Conservation (phyloP, 2,888 invertebrate genomes). For the Lycia hirtaria region DNA sequence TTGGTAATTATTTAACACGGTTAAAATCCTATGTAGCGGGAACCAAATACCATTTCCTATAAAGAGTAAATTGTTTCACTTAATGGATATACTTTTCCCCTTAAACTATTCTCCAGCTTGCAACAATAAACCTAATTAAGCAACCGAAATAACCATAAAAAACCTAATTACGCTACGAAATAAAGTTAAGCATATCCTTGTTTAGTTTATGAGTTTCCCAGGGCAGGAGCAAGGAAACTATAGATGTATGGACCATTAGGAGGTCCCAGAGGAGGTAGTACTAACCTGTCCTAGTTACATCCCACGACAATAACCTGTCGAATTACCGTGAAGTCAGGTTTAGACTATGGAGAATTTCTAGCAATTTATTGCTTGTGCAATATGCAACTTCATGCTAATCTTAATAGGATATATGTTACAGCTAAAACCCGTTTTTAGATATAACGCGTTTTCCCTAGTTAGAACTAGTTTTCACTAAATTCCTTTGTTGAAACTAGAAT, state of each 20-base stretch:
- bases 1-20: too few species aligned
- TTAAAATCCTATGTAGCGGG: too few species aligned
- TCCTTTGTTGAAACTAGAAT: too few species aligned
- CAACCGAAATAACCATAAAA: conserved; percentile 18
- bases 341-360: background rate
- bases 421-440: too few species aligned
- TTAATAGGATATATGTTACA: too few species aligned
- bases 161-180: conserved; percentile 17
- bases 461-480: too few species aligned
- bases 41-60: too few species aligned
- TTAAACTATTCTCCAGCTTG: conserved; percentile 1
- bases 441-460: too few species aligned
- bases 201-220: conserved; percentile 16
- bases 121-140: conserved; percentile 12
- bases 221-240: conserved; percentile 10
- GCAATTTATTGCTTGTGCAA: background rate
- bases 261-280: conserved; percentile 9
- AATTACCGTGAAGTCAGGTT: conserved; percentile 1
- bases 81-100: background rate
- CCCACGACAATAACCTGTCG: conserved; percentile 13
- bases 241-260: conserved; percentile 12
- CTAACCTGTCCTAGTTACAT: conserved; percentile 20
- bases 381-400: background rate
- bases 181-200: conserved; percentile 19
- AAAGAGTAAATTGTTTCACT: background rate